A percentile compares a stretch with the other conserved stretches of the same genome.
These are phyloP conservation scores for Alectoris magna DNA, from an alignment of 2,797 vertebrate genomes.

Conservation along the genomic window DNA sequence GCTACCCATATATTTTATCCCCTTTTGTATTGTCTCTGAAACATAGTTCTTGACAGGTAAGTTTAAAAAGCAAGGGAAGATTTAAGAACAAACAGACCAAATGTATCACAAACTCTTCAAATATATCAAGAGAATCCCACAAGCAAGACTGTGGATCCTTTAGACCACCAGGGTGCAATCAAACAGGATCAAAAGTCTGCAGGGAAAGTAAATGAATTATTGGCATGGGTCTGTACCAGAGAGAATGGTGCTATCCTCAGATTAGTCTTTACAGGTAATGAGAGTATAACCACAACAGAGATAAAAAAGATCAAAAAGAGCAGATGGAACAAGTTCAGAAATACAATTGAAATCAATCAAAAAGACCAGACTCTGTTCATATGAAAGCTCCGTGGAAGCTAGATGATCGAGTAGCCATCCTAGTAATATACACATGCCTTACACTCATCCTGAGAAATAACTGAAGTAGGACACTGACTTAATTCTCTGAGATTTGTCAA, in stretches of 20 bases:
- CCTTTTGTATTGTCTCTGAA: constrained; percentile 10
- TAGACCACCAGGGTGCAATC: constrained; percentile 37
- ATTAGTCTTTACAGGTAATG: constrained; percentile 47
- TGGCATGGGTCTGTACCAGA: constrained; percentile 13
- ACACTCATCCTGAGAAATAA: neutral
- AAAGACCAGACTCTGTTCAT: neutral
- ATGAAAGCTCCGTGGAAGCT: constrained; percentile 6
- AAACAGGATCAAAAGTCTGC: constrained; percentile 52
- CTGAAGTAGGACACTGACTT: neutral
- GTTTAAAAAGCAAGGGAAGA: neutral
- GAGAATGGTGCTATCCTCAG: neutral
- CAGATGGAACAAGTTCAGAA: constrained; percentile 54
- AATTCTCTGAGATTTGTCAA: neutral
- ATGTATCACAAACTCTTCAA: constrained; percentile 34
- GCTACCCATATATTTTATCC: neutral
- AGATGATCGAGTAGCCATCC: neutral
- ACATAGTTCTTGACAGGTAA: neutral
- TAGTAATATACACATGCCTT: neutral
- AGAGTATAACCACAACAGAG: constrained; percentile 35
- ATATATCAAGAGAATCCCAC: constrained; percentile 40
- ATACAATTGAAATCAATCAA: constrained; percentile 40
- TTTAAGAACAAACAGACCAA: constrained; percentile 50
- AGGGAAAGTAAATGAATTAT: constrained; percentile 54
- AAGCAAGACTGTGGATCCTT: constrained; percentile 13
- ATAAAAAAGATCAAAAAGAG: constrained; percentile 48